phyloP scores from a whole-genome alignment of 2,888 invertebrate species.

The Polymixis lichenea region DNA sequence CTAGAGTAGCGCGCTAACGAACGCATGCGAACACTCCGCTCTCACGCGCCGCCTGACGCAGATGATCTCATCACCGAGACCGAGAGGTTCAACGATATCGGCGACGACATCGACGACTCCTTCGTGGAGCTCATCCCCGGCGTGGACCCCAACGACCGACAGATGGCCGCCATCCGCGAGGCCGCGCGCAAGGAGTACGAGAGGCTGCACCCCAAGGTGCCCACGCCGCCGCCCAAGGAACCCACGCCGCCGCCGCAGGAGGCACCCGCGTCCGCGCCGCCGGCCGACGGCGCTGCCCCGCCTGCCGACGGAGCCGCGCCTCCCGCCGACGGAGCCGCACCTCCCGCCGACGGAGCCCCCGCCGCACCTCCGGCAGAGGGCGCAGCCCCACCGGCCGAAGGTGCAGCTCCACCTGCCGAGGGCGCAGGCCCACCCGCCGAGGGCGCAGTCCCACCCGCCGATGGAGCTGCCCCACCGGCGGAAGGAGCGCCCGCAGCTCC shows the following conservation, averaged over 20 bases:
- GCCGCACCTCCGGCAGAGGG: slow-evolving; percentile 70
- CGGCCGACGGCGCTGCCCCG: slow-evolving; percentile 62
- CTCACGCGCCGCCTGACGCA: slow-evolving; percentile 87
- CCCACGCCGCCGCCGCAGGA: slow-evolving; percentile 70
- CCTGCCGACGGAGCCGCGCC: slow-evolving; percentile 63
- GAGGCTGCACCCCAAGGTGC: slow-evolving; percentile 66
- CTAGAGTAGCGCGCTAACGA: slow-evolving; percentile 73
- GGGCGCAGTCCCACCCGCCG: slow-evolving; percentile 72
- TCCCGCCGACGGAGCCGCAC: slow-evolving; percentile 71
- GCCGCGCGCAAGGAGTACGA: slow-evolving; percentile 75
- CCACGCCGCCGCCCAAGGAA: slow-evolving; percentile 62
- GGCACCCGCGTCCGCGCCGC: slow-evolving; percentile 62
- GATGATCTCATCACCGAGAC: slow-evolving; percentile 96
- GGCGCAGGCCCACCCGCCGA: slow-evolving; percentile 72
- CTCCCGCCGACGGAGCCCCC: slow-evolving; percentile 71
- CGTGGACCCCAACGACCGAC: slow-evolving; percentile 86
- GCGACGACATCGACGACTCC: slow-evolving; percentile 97
- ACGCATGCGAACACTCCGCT: slow-evolving; percentile 72
- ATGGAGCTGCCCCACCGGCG: slow-evolving; percentile 72
- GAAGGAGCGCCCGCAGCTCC: slow-evolving; percentile 67
- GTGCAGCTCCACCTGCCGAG: slow-evolving; percentile 72
- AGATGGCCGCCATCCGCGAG: slow-evolving; percentile 71
- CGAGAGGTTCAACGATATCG: slow-evolving; percentile 98
- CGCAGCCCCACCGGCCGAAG: slow-evolving; percentile 66
- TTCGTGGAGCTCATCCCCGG: slow-evolving; percentile 95